A percentile compares a stretch with the other conserved stretches of the same genome.
Evolutionary conservation across 2,888 invertebrate species (phyloP).

Genomic region (Drosophila acutilabella): DNA sequence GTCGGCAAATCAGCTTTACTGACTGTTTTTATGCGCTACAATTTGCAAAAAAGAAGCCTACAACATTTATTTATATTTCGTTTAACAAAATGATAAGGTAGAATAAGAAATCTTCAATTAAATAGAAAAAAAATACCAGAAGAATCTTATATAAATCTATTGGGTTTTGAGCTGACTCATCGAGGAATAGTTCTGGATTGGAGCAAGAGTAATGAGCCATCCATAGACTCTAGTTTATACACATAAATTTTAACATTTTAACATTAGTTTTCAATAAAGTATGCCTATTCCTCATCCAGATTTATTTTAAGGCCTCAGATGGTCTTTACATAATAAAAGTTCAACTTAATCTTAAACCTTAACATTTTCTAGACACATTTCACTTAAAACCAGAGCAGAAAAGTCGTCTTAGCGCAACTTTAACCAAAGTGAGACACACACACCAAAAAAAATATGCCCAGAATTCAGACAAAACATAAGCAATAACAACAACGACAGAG

Average conservation of each 20-base stretch:
- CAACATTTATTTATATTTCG: too few relatives aligned
- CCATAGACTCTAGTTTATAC: too few relatives aligned
- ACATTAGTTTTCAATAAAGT: too few relatives aligned
- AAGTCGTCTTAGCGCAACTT: conserved; percentile 27
- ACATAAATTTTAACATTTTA: too few relatives aligned
- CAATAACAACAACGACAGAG: conserved; percentile 35
- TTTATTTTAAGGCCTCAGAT: too few relatives aligned
- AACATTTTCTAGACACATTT: conserved; percentile 5
- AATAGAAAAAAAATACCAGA: not conserved
- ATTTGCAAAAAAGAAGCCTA: not conserved
- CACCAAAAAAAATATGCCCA: conserved; percentile 6
- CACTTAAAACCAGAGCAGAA: conserved; percentile 2
- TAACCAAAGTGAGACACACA: not conserved
- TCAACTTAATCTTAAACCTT: not conserved
- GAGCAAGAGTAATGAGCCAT: too few relatives aligned
- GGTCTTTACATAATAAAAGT: not conserved
- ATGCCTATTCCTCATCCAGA: too few relatives aligned
- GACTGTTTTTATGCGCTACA: conserved; percentile 39
- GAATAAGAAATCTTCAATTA: not conserved
- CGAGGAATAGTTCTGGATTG: too few relatives aligned
- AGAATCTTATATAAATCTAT: not conserved
- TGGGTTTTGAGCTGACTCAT: too few relatives aligned
- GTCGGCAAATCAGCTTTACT: conserved; percentile 26
- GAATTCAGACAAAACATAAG: conserved; percentile 6
- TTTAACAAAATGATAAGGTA: not conserved